Base-by-base conservation (phyloP, 2,888 invertebrate genomes). In the Tenthredo amoena region DNA sequence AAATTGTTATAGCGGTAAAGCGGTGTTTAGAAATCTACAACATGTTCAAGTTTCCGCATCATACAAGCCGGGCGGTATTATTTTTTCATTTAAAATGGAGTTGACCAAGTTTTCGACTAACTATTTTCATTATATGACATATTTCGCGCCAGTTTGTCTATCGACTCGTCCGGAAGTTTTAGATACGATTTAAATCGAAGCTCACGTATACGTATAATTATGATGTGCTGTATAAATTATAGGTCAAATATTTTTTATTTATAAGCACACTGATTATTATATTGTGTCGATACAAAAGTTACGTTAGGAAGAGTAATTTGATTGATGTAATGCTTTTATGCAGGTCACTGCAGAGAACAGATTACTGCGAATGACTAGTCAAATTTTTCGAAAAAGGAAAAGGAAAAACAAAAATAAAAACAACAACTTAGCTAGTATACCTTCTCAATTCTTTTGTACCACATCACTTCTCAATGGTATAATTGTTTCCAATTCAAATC, bases 191-290 rank as follows among this genome's bases (percentile, higher is more conserved):
- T 9, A 50, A 55, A 55, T 77, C 40, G 55, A 77, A 77, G 77
- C 77, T 77, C 77, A 50, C 55, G 55, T 77, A 77, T 55, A 55
- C 55, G 55, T 77, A 50, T 77, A 77, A 55, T 74, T 43, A 74
- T 74, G n/a, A 37, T 40, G 55, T 55, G 55, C 47, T 77, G 31
- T 77, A 34, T 18, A 50, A n/a, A n/a, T 43, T 55, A 76, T 76
- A 47, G 47, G 47, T n/a, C 1, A 43, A 37, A 76, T 76, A 47
- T 76, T 76, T 76, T 76, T 76, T 47, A 76, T 76, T 76, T 37
- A 37, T 37, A 76, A 76, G 76, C 76, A 76, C 76, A 43, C 31
- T 47, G 43, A 76, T 47, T 34, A 71, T 34, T 26, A n/a, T 37
- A 71, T 71, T 71, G 71, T 71, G 37, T 71, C 71, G 71, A 71